Evolutionary conservation across 2,888 invertebrate species (phyloP), one percentile per base, ranked within the genome.

Genomic region (Lamellibrachia columna): DNA sequence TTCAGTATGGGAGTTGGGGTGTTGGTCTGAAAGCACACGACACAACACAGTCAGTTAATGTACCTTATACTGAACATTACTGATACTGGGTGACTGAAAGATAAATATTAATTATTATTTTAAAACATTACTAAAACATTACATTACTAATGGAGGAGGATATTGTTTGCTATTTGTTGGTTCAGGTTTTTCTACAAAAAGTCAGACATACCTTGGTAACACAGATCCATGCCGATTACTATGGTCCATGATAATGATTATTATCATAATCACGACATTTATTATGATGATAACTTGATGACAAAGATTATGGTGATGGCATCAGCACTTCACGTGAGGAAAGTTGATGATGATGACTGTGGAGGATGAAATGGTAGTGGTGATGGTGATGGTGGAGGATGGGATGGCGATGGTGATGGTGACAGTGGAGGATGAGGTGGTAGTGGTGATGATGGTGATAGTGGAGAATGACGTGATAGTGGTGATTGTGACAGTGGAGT

Each of bases 1-100:
- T 93, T 94, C 92, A 93, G 28, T 3, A 91, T 91, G 9, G 93
- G 91, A 8, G 93, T 92, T 7, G 93, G 91, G 8, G 93, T 92
- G 92, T 92, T 93, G 9, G 93, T 93, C 93, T 93, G 93, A 22
- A 75, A 75, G 75, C 15, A 75, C 6, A 75, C 6, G 3, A 75
- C 22, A 2, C 15, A 75, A 75, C 6, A 75, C 15, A 75, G 6
- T 75, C 22, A 75, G 22, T 40, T 0, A 40, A 40, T 40, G 40
- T 40, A 40, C 11, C 22, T 15, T 22, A 22, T 6, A 75, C 11
- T 75, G 22, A 11, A 75, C 6, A 22, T 15, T 58, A 58, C 58
- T 15, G 15, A 58, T 15, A 11, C 58, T 58, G 58, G 15, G 58
- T 15, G 7, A 58, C 58, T 8, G 15, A 58, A 58, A 11, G 58